These are phyloP conservation scores for Rhodinocichla rosea DNA, from an alignment of 2,113 vertebrate species.

Conservation along the genomic window DNA sequence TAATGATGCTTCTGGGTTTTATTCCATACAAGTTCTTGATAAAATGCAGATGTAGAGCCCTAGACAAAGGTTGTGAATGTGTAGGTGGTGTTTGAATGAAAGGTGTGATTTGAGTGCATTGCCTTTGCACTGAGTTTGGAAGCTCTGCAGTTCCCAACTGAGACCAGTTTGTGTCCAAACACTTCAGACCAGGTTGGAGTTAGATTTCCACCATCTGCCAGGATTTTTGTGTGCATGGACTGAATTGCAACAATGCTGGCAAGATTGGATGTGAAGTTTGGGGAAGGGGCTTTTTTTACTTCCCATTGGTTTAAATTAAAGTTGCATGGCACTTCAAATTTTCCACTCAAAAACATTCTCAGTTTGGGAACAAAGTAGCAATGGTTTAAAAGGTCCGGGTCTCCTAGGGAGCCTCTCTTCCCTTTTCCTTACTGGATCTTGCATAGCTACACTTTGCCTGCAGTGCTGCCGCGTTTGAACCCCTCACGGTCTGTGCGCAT, in stretches of 20 bases:
- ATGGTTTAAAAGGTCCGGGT: neutral
- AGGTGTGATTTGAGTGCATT: neutral
- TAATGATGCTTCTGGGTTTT: neutral
- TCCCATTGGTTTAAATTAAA: neutral
- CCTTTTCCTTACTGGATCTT: neutral
- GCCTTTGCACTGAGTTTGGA: neutral
- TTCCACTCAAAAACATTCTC: neutral
- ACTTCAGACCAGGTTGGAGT: neutral
- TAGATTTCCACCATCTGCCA: neutral
- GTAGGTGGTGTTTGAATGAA: neutral
- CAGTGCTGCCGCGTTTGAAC: neutral
- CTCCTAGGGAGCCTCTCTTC: neutral
- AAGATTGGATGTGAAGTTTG: neutral
- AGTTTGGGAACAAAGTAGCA: neutral
- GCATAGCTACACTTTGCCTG: fast-evolving
- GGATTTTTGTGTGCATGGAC: neutral
- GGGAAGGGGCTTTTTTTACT: neutral
- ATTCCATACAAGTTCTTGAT: neutral
- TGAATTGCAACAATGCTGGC: neutral
- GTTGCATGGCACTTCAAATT: fast-evolving
- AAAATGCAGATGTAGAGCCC: neutral
- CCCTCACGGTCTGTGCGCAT: fast-evolving
- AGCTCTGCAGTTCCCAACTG: neutral
- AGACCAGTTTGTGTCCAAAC: neutral
- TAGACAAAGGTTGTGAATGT: neutral